These are phyloP conservation scores for Wasmannia auropunctata DNA, from an alignment of 1,140 invertebrate species.

Conservation along the genomic window DNA sequence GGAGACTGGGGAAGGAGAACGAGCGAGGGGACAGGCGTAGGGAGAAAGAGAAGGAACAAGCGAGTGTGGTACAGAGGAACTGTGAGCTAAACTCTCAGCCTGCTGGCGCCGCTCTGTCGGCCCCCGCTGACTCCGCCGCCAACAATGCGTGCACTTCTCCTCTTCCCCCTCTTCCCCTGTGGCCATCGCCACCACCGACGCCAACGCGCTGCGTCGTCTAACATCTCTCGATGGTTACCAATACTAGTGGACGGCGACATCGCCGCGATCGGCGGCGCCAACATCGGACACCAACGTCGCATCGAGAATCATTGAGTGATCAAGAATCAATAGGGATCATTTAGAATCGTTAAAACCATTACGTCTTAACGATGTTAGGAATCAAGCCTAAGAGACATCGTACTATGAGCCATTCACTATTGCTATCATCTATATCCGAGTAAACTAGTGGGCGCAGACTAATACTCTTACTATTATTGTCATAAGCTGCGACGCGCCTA, in stretches of 20 bases:
- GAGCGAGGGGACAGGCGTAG: constrained; percentile 21
- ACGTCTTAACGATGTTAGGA: neutral
- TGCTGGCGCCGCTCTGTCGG: constrained; percentile 82
- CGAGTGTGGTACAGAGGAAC: constrained; percentile 63
- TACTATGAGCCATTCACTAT: neutral
- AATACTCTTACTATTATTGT: constrained; percentile 3
- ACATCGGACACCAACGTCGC: constrained; percentile 27
- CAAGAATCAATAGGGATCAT: constrained; percentile 28
- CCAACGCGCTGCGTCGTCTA: constrained; percentile 56
- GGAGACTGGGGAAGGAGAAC: constrained; percentile 3
- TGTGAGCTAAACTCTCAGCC: constrained; percentile 74
- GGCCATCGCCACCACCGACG: constrained; percentile 51
- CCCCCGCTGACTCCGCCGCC: constrained; percentile 75
- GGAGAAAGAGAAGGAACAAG: constrained; percentile 46
- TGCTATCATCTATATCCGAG: neutral
- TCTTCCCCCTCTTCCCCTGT: neutral
- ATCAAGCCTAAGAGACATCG: neutral
- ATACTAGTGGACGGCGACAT: constrained; percentile 36
- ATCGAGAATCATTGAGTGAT: constrained; percentile 28
- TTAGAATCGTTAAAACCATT: constrained; percentile 34
- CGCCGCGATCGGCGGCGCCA: constrained; percentile 41
- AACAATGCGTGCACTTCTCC: constrained; percentile 73
- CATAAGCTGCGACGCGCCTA: constrained; percentile 62
- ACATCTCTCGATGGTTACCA: constrained; percentile 51
- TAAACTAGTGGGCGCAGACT: neutral